phyloP scores from a whole-genome alignment of 1,140 invertebrate species.

The Drosophila chauvacae region DNA sequence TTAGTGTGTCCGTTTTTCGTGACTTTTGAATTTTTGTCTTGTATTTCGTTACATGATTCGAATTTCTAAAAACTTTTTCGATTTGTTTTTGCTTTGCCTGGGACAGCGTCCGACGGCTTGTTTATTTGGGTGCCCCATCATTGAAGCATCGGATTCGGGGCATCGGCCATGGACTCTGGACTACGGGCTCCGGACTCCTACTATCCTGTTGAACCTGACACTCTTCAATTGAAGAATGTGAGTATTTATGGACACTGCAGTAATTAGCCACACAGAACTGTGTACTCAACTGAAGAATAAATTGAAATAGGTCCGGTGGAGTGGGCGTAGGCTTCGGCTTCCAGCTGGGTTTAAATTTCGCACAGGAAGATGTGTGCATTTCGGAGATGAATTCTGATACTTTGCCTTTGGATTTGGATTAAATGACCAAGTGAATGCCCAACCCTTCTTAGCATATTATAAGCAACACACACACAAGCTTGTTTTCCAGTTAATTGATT shows the following conservation, averaged over 20 bases:
- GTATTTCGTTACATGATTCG: slow-evolving; percentile 81
- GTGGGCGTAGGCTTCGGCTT: neutral
- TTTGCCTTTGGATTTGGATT: neutral
- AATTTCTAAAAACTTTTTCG: slow-evolving; percentile 73
- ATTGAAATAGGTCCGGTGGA: slow-evolving; percentile 19
- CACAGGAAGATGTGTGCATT: neutral
- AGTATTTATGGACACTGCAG: slow-evolving; percentile 46
- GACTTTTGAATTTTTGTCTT: slow-evolving; percentile 68
- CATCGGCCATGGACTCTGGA: neutral
- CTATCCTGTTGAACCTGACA: slow-evolving; percentile 38
- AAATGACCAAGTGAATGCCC: neutral
- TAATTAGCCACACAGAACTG: slow-evolving; percentile 45
- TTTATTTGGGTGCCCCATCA: slow-evolving; percentile 52
- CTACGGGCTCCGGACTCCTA: neutral
- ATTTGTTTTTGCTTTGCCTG: slow-evolving; percentile 43
- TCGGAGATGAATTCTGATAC: neutral
- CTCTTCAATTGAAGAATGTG: slow-evolving; percentile 21
- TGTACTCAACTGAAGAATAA: slow-evolving; percentile 12
- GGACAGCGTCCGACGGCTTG: slow-evolving; percentile 32
- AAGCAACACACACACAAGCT: neutral
- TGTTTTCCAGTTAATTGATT: neutral
- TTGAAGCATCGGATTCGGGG: slow-evolving; percentile 25
- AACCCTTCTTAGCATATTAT: neutral
- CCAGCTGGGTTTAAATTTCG: neutral
- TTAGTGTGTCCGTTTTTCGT: slow-evolving; percentile 13